Percentiles rank a stretch among this genome's conserved stretches.
These are phyloP conservation scores for Lucilia sericata DNA, from an alignment of 1,140 invertebrate species.

Conservation along the genomic window DNA sequence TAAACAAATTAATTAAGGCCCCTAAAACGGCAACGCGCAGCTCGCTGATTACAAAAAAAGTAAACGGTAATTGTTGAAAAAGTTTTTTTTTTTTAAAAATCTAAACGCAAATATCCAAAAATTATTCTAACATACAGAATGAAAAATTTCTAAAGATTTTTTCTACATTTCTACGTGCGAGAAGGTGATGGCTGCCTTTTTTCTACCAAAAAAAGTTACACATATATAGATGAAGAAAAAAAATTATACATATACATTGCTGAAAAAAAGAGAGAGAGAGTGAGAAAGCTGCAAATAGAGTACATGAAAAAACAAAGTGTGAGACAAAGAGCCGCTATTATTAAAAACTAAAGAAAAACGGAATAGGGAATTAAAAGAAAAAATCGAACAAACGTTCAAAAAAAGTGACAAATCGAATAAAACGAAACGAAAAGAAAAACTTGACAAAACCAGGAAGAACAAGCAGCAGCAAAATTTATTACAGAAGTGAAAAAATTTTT, in stretches of 20 bases:
- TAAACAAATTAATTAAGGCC: neutral
- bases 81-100: neutral
- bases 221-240: conserved; percentile 9
- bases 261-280: conserved; percentile 1
- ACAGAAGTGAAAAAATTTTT: conserved; percentile 32
- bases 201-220: neutral
- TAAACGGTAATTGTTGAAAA: neutral
- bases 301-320: neutral
- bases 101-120: neutral
- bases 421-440: neutral
- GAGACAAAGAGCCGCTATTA: conserved; percentile 22
- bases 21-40: neutral
- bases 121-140: neutral
- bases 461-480: conserved; percentile 35
- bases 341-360: conserved; percentile 6
- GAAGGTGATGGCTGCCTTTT: conserved; percentile 28
- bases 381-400: conserved; percentile 16
- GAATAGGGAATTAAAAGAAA: conserved; percentile 19
- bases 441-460: conserved; percentile 36
- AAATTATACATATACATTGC: conserved; percentile 20
- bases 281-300: neutral
- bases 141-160: conserved; percentile 18
- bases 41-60: neutral
- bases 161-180: neutral
- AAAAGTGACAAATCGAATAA: conserved; percentile 24